Base-by-base conservation (phyloP, 2,113 vertebrate species). In the Apodemus speciosus region DNA sequence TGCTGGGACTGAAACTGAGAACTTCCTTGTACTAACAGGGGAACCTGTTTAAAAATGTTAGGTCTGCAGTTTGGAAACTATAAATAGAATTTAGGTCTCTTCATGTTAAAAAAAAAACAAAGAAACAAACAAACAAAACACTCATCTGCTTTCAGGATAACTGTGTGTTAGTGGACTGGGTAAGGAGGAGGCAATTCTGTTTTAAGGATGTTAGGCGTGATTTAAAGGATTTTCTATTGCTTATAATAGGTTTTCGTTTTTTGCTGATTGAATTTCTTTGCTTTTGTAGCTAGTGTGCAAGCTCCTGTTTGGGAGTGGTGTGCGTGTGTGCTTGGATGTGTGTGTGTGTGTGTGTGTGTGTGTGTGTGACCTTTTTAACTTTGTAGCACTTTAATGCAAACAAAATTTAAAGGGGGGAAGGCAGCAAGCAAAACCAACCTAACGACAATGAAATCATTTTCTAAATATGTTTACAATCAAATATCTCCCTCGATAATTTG, bases 401-500 rank as follows among this genome's bases (percentile, higher is more conserved):
- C 4, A 69, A 96, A 95, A 96, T 97, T 96, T 97, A 85, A 90
- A 64, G 68, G 81, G 43, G 53, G 84, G 87, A 66, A 66, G 75
- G 89, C 35, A 94, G 53, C 88, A 95, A 93, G 92, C 35, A 92
- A 95, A 96, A 95, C 49, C 88, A 95, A 95, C 68, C 68, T 84
- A 96, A 97, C 2, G 10, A 97, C 94, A 97, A 96, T 95, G 90
- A 97, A 97, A 96, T 96, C 88, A 97, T 95, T 96, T 96, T 97
- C 96, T 93, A 96, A 97, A 97, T 95, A 96, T 96, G 90, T 96
- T 96, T 96, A 96, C 93, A 96, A 95, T 96, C 94, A 97, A 97
- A 97, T 97, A 97, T 96, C 62, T 95, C 85, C 95, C 86, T 96
- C 20, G 79, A 93, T 96, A 97, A 97, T 97, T 97, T 96, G 95